Percentiles rank a stretch among this genome's conserved stretches.
These are phyloP conservation scores for Stigmatopora argus DNA, from an alignment of 2,113 vertebrate genomes.

Conservation along the genomic window DNA sequence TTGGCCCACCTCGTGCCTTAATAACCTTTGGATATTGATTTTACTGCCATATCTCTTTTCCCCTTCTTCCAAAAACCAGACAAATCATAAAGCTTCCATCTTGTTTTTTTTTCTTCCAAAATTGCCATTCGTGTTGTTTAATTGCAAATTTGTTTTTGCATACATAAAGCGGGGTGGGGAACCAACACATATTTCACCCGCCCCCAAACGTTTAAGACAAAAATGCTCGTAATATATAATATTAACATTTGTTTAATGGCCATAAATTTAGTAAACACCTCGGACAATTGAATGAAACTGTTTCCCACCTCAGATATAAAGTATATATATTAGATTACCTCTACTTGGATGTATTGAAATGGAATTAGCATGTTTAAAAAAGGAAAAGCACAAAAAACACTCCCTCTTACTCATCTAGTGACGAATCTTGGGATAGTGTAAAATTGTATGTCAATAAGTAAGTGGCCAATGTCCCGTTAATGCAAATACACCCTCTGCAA, in stretches of 20 bases:
- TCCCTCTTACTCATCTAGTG: constrained; percentile 59
- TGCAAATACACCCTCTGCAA: constrained; percentile 41
- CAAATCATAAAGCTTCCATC: constrained; percentile 65
- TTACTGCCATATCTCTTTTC: constrained; percentile 83
- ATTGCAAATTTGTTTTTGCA: constrained; percentile 58
- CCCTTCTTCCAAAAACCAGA: constrained; percentile 56
- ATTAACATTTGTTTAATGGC: constrained; percentile 2
- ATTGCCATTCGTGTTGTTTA: constrained; percentile 65
- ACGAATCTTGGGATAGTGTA: constrained; percentile 56
- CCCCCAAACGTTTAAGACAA: not conserved
- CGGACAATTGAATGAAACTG: not conserved
- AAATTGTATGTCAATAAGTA: constrained; percentile 35
- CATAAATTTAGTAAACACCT: not conserved
- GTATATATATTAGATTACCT: constrained; percentile 63
- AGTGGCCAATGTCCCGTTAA: constrained; percentile 41
- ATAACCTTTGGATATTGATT: constrained; percentile 79
- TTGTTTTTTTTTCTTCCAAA: constrained; percentile 62
- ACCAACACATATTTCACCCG: not conserved
- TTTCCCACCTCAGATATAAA: not conserved
- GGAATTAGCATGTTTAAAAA: constrained; percentile 56
- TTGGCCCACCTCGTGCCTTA: constrained; percentile 94
- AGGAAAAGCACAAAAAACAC: constrained; percentile 42
- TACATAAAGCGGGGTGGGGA: constrained; percentile 37
- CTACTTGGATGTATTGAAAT: constrained; percentile 75
- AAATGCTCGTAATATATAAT: constrained; percentile 1